Evolutionary conservation across 2,797 vertebrate species (phyloP), one percentile per base, ranked within the genome.

Genomic region (Petrocephalus sullivani): DNA sequence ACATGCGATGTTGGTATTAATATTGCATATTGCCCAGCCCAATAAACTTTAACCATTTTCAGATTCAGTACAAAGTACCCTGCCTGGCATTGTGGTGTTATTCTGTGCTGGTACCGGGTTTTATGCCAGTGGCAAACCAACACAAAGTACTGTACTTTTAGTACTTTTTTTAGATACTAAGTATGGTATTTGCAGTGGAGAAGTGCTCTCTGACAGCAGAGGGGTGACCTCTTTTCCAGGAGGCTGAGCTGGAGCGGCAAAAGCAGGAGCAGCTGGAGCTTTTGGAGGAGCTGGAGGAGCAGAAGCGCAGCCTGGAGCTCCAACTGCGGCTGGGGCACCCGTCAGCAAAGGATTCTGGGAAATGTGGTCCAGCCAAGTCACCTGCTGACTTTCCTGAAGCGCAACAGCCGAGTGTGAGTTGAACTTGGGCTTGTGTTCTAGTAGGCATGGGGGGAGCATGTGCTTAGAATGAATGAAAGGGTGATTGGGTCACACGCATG

Each of bases 221-320:
- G 9, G 9, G 0, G 61, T 71, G 49, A 60, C 21, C 58, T 21
- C 4, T 61, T 28, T 49, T 58, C 23, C 33, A 75, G 4, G 91
- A 99, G 97, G 95, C 96, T n/a, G 92, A 95, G 78, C 94, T 98
- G 19, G 96, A 98, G 91, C 90, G 89, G 54, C 95, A 97, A 93
- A 98, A 97, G 87, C 94, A 93, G 92, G 95, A 97, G 90, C 98
- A 99, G 92, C 64, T 97, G 83, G 88, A 91, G 71, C 93, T 98
- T 89, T 95, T 99, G 54, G 94, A 95, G 91, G 95, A 96, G 90
- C 94, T 98, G 87, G 97, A 97, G 89, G 95, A 96, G 89, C 96
- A 97, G 91, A 96, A 94, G 88, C 90, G 88, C 78, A 87, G 85
- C 87, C 89, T 98, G 89, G 96, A 98, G 93, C 94, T 93, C 87